Base-by-base conservation (phyloP, 2,113 vertebrate genomes). In the Callipepla squamata region DNA sequence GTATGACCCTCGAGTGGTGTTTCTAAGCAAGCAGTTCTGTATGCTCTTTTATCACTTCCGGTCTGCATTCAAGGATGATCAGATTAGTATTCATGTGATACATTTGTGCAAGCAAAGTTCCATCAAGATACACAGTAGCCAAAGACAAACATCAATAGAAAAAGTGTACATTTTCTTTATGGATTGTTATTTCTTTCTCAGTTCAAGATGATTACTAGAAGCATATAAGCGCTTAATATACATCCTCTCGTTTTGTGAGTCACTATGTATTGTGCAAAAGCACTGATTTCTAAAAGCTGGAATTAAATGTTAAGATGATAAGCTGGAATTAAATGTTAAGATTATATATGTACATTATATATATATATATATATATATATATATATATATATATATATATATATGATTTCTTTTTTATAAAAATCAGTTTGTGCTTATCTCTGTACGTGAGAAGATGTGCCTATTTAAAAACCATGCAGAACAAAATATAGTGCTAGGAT, bases 141-240 rank as follows among this genome's bases (percentile, higher is more conserved):
- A 85, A 85, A 42, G 45, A 40, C 94, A 73, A 78, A 84, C 18
- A 18, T 38, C 47, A 53, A 66, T n/a, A 91, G 61, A 21, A 30
- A 17, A 19, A 47, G 53, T 22, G 45, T 42, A 57, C 6, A 47
- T 86, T 90, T 95, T 92, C 69, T 92, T 11, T 75, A 86, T 73
- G 51, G 26, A 69, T 44, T 87, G 18, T 91, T 93, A 90, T 87
- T 73, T 28, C 15, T 92, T 85, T 87, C 63, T 92, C 16, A 47
- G 59, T 85, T 92, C 89, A 86, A 80, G 69, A 45, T 14, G 21
- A 9, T 89, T 89, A 85, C 92, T 87, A 89, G 87, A 76, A 50
- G 53, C 91, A 89, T 85, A 77, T 38, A 55, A 93, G 9, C 17
- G 47, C 53, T 93, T 94, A 85, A 89, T 63, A 95, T 74, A 69